Base-by-base conservation (phyloP, 1,140 invertebrate genomes). In the Tribolium madens region DNA sequence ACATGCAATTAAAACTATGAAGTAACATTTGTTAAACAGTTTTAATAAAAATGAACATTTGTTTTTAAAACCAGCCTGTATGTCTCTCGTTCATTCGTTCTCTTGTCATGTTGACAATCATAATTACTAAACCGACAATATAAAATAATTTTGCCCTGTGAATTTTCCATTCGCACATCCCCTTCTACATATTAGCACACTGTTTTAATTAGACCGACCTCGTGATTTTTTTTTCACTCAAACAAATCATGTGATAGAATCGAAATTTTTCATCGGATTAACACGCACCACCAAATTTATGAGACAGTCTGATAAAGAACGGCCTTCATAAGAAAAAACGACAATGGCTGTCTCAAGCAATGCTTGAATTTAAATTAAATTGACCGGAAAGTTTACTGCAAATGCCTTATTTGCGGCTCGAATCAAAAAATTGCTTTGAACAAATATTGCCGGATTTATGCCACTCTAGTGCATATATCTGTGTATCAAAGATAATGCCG, bases 201-300 rank as follows among this genome's bases (percentile, higher is more conserved):
- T 46, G 50, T 53, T 76, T 76, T 76, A 76, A 76, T 76, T 76
- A 76, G 36, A 57, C 36, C 75, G 60, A 50, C 52, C 60, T 26
- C 6, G 21, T 69, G 46, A 42, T 26, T 53, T 76, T 69, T 76
- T 12, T 52, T 50, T 48, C 21, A n/a, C 5, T 50, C 12, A n/a
- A 50, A 13, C 47, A 15, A 50, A 50, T 50, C 48, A 50, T 7
- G 13, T 14, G 48, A 50, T 17, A 17, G 48, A 50, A 50, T 50
- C 13, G 48, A 50, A 14, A 50, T 50, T 50, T 50, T 50, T 50
- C 48, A 50, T 17, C 7, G 48, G 48, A 50, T 50, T 50, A 50
- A 15, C 48, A 50, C 48, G 48, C 48, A 50, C 15, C 48, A 17
- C 6, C 48, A 12, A 50, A 50, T 50, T 50, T 50, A 50, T 14